phyloP scores from a whole-genome alignment of 1,140 invertebrate genomes.

The Aporrectodea caliginosa region DNA sequence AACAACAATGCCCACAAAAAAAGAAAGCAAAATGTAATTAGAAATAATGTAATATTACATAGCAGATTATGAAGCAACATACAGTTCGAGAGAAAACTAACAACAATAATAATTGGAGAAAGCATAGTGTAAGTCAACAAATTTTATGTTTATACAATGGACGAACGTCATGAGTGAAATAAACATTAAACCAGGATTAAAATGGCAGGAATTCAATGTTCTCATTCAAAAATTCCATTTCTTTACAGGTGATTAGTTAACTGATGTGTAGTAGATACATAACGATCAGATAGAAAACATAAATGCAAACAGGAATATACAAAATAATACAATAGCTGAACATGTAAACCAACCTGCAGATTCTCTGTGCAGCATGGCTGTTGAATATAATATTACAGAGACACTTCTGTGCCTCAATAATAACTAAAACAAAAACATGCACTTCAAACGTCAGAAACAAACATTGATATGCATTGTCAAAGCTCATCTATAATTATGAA shows the following conservation, averaged over 20 bases:
- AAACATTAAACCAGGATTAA: not conserved
- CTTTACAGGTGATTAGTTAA: not conserved
- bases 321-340: not conserved
- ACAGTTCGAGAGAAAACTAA: no score
- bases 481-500: no score
- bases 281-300: slow-evolving; percentile 15
- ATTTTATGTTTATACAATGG: not conserved
- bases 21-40: no score
- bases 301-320: slow-evolving; percentile 10
- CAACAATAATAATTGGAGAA: no score
- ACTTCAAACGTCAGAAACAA: no score
- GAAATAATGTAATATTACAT: no score
- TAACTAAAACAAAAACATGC: slow-evolving; percentile 59
- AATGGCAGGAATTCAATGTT: not conserved
- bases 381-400: slow-evolving; percentile 85
- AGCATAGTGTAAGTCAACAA: no score
- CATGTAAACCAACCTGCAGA: slow-evolving; percentile 59
- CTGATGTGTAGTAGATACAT: not conserved
- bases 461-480: no score
- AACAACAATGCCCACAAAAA: not conserved
- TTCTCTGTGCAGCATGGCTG: slow-evolving; percentile 65
- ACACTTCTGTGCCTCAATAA: slow-evolving; percentile 77
- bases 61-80: no score
- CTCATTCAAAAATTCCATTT: not conserved
- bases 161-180: not conserved